Base-by-base conservation (phyloP, 2,888 invertebrate genomes). In the Amiota communis region DNA sequence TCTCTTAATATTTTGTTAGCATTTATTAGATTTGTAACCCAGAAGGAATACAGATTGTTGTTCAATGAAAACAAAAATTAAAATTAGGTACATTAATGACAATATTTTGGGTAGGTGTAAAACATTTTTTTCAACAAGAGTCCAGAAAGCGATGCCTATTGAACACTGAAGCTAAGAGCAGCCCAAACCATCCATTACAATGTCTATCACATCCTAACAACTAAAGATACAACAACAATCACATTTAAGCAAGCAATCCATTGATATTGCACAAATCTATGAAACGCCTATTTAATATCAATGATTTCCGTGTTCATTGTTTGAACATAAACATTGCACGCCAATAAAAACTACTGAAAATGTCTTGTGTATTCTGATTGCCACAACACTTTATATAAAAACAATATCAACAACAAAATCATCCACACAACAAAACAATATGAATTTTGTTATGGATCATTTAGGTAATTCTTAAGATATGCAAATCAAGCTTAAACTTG, bases 381-480 rank as follows among this genome's bases (percentile, higher is more conserved):
- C 53, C 67, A 68, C 67, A 68, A 68, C 48, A 68, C 53, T 53
- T 20, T 68, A 53, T 23, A 71, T 73, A 75, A 63, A 74, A 72
- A 36, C 10, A 51, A 23, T 57, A 67, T 23, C 46, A 49, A 20
- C 67, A 64, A 20, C 70, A 70, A 57, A 74, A 74, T 23, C 76
- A 75, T 69, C 74, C 75, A 71, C 72, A 70, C n/a, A 71, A 75
- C 49, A 47, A 13, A 57, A 51, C 69, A 57, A 78, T 36, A 36
- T 36, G 36, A 36, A 36, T 36, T 36, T 36, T 36, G 36, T 36
- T 36, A 36, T 36, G 36, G 36, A 36, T 36, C 36, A 36, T 36
- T 36, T 36, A 82, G 75, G 77, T 82, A 83, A 85, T 83, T 84
- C 84, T 71, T 85, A 76, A 69, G 83, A 80, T 84, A 83, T 83